Percentiles rank a stretch among this genome's conserved stretches.
phyloP scores from a whole-genome alignment of 2,797 vertebrate genomes.

The Coilia nasus region DNA sequence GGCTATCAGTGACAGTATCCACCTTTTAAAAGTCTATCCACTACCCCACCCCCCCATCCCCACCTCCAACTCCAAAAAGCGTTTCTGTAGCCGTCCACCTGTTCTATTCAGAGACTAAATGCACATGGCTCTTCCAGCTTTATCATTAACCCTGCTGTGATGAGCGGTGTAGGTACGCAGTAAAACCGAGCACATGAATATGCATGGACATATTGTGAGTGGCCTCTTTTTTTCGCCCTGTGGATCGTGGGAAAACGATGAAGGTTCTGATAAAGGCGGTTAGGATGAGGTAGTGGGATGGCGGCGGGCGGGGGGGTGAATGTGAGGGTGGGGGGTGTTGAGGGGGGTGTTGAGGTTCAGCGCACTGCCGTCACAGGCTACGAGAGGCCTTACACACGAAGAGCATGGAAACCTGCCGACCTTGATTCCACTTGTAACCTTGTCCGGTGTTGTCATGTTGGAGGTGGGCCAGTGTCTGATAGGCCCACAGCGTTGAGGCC shows the following conservation, averaged over 20 bases:
- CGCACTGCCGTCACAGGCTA: neutral
- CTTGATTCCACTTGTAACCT: neutral
- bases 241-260: conserved; percentile 58
- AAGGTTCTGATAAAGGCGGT: conserved; percentile 45
- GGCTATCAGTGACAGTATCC: neutral
- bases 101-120: conserved; percentile 11
- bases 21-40: neutral
- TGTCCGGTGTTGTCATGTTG: neutral
- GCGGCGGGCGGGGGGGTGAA: too few relatives aligned
- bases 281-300: neutral
- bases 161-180: conserved; percentile 41
- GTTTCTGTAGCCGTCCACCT: neutral
- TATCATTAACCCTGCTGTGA: conserved; percentile 57
- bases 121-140: conserved; percentile 36
- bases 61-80: neutral
- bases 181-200: conserved; percentile 52
- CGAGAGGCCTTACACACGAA: neutral
- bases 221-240: conserved; percentile 52
- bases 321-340: neutral
- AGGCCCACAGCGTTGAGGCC: neutral
- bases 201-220: conserved; percentile 54
- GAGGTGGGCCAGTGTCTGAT: conserved; percentile 3
- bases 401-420: conserved; percentile 15
- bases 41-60: too few relatives aligned
- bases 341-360: neutral